Base-by-base conservation (phyloP, 2,888 invertebrate species). In the Bruchidius siliquastri region DNA sequence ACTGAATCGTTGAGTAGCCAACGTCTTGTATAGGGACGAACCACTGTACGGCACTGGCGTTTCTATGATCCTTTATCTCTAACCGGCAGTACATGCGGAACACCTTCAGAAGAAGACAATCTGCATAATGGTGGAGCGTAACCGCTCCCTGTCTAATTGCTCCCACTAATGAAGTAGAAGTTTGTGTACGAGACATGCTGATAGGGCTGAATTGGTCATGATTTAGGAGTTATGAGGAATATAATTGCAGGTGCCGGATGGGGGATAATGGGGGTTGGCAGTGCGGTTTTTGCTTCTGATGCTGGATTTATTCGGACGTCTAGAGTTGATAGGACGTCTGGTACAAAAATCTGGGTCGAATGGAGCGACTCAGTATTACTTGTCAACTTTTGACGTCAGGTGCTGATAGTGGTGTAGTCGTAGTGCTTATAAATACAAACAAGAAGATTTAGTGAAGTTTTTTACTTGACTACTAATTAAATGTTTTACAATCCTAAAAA, bases 131-230 rank as follows among this genome's bases (percentile, higher is more conserved):
- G 79, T 18, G 49, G 77, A 77, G 73, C 74, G 74, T 75, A 22
- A 49, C 49, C 49, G 18, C 78, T 78, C 76, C 73, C 68, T 70
- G 72, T 77, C 80, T 83, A 82, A 83, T 82, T 82, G 82, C 81
- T 78, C 76, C 75, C 80, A 78, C 81, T 82, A 83, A 83, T 82
- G 82, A 83, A 82, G 49, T 49, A 49, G 49, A 49, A 49, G 81
- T 82, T 81, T 83, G 82, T 82, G 81, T 82, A 80, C 79, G 80
- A 81, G 80, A 81, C 80, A 80, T 76, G 67, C 76, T 49, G 49
- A 49, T 49, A 49, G 49, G 49, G 49, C 49, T 71, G 71, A 71
- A 71, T 71, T 71, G 71, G 71, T 71, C 71, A 71, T 71, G 30
- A 71, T 71, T 71, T 71, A 71, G 26, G 71, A 32, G 22, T 71